Conservation (phyloP, 2,113 vertebrate species). For the Hassar affinis region DNA sequence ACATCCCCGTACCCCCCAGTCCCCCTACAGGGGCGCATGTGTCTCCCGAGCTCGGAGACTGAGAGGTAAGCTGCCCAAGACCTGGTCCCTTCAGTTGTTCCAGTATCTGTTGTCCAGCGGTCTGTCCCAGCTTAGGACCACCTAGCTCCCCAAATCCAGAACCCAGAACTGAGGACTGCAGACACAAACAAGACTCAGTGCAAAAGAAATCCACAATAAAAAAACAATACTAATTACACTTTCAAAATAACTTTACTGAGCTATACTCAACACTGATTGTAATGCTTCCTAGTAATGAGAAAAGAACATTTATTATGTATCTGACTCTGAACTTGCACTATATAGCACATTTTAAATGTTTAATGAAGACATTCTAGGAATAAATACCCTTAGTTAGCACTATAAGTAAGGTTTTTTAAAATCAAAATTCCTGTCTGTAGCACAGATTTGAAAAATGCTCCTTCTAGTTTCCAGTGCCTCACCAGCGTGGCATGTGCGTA, state of each 20-base stretch:
- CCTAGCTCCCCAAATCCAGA: slow-evolving; percentile 89
- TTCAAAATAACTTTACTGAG: too few relatives aligned
- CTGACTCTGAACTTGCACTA: background rate
- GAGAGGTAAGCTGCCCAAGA: slow-evolving; percentile 80
- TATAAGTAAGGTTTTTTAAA: background rate
- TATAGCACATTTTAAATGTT: background rate
- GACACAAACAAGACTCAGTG: slow-evolving; percentile 4
- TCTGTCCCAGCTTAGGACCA: slow-evolving; percentile 76
- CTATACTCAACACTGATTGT: background rate
- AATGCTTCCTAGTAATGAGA: background rate
- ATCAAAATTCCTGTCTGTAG: background rate
- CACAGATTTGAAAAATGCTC: background rate
- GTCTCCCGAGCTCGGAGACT: slow-evolving; percentile 73
- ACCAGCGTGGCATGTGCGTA: slow-evolving; percentile 83
- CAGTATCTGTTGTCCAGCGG: slow-evolving; percentile 83
- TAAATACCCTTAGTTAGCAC: background rate
- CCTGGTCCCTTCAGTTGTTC: slow-evolving; percentile 87
- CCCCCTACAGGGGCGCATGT: slow-evolving; percentile 64
- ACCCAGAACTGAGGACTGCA: slow-evolving; percentile 87
- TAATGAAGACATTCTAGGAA: background rate
- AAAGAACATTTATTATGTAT: background rate
- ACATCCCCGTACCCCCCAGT: slow-evolving; percentile 62
- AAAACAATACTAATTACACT: background rate
- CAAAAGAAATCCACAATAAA: background rate
- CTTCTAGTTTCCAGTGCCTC: slow-evolving; percentile 29